Base-by-base conservation (phyloP, 2,113 vertebrate genomes). In the Physeter macrocephalus region DNA sequence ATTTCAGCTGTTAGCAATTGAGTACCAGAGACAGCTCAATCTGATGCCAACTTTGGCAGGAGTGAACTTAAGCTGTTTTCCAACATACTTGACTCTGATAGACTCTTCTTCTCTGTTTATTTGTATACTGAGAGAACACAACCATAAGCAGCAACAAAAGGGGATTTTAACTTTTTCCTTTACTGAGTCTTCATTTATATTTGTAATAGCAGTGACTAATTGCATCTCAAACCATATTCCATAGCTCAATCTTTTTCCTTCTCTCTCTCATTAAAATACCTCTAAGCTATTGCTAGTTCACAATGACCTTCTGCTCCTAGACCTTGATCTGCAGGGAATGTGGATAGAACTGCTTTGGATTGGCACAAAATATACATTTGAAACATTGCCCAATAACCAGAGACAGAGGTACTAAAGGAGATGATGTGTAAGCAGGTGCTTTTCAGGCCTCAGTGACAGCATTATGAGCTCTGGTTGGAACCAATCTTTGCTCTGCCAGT, bases 391-490 rank as follows among this genome's bases (percentile, higher is more conserved):
- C 41, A 7, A 43, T 88, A 90, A 39, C 46, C 96, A 90, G 7
- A 10, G 12, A 67, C 93, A 92, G 31, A 94, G 69, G 52, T 27
- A 96, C 74, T 43, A 75, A 54, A 92, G 83, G 67, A 96, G 87
- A 74, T 74, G 93, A 98, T 96, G 92, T 90, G 96, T 39, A 80
- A 91, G 78, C 94, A 98, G 96, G 83, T 93, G 66, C 17, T 98
- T 98, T 97, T 97, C 88, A 94, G 91, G 95, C 46, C 77, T 93
- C 94, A 86, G 39, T 83, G 95, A 52, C 71, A 91, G 6, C 43
- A 92, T 69, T 57, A 95, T 27, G 34, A 66, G 59, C 74, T 94
- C 83, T 61, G 87, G 62, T 80, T 34, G 95, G 66, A 67, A 96
- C n/a, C 67, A 43, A 8, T 84, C 80, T 97, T 67, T 62, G 29